Conservation (phyloP, 2,113 vertebrate species). For the Ahaetulla prasina region DNA sequence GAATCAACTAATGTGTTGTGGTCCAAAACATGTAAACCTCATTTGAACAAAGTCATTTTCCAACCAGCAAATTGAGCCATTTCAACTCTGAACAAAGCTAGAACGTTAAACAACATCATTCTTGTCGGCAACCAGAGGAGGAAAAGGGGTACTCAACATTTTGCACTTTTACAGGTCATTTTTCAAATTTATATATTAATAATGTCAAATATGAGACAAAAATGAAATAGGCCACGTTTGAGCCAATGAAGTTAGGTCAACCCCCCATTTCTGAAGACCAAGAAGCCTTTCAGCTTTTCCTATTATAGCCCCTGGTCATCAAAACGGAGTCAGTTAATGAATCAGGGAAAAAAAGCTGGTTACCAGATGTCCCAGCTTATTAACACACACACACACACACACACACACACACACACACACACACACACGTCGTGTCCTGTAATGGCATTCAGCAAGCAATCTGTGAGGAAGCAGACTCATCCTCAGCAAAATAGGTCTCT, state of each 20-base stretch:
- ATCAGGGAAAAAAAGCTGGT: constrained; percentile 86
- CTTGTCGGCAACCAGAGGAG: background rate
- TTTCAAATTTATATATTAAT: constrained; percentile 43
- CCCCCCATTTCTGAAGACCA: constrained; percentile 63
- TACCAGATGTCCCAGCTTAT: constrained; percentile 88
- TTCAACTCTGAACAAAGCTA: constrained; percentile 15
- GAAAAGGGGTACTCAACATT: constrained; percentile 15
- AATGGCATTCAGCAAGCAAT: constrained; percentile 76
- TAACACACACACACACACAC: constrained; percentile 74
- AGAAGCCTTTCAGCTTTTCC: constrained; percentile 63
- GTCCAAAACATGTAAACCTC: constrained; percentile 7
- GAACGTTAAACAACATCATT: background rate
- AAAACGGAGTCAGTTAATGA: constrained; percentile 81
- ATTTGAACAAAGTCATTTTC: background rate
- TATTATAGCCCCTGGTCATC: constrained; percentile 73
- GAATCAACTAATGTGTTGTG: background rate
- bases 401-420: constrained; percentile 74
- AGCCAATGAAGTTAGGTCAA: constrained; percentile 58
- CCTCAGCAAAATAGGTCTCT: constrained; percentile 52
- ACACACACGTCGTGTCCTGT: constrained; percentile 71
- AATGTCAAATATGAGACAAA: constrained; percentile 32
- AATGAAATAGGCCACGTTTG: constrained; percentile 45
- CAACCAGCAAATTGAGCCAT: constrained; percentile 1
- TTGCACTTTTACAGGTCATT: constrained; percentile 30
- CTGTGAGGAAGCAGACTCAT: constrained; percentile 59